Evolutionary conservation across 2,797 vertebrate genomes (phyloP).

Genomic region (Glyptemys insculpta): DNA sequence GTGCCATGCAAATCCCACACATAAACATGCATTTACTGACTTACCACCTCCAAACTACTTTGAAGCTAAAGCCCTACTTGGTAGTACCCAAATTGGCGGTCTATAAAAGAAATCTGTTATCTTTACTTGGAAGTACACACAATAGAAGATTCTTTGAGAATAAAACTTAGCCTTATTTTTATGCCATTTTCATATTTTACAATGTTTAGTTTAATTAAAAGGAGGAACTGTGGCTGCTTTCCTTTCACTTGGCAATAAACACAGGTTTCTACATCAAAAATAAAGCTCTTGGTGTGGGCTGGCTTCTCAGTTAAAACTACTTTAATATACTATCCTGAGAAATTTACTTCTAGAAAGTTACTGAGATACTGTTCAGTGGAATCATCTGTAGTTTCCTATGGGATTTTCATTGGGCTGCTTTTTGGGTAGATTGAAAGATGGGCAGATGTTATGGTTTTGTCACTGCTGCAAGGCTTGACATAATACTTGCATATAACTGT

Average conservation of each 20-base stretch:
- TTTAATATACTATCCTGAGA: background rate
- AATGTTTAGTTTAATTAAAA: conserved; percentile 69
- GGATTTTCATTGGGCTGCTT: background rate
- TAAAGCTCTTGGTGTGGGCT: conserved; percentile 45
- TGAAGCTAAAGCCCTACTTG: conserved; percentile 61
- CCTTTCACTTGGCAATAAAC: conserved; percentile 63
- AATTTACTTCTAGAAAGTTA: conserved; percentile 42
- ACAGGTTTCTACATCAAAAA: conserved; percentile 56
- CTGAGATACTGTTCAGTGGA: conserved; percentile 13
- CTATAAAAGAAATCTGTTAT: conserved; percentile 64
- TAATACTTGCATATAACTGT: background rate
- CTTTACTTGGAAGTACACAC: conserved; percentile 59
- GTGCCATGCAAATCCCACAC: background rate
- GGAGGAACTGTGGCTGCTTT: conserved; percentile 52
- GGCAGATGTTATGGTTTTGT: background rate
- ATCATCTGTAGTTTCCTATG: background rate
- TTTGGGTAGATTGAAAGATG: background rate
- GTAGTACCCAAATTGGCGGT: conserved; percentile 59
- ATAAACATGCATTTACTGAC: conserved; percentile 17
- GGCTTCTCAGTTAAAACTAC: conserved; percentile 13
- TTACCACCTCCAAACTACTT: conserved; percentile 17
- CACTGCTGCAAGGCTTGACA: background rate
- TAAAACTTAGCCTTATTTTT: conserved; percentile 58
- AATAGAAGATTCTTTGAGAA: conserved; percentile 34
- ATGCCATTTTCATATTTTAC: conserved; percentile 47